These are phyloP conservation scores for Portunus trituberculatus DNA, from an alignment of 1,140 invertebrate species.

Conservation along the genomic window DNA sequence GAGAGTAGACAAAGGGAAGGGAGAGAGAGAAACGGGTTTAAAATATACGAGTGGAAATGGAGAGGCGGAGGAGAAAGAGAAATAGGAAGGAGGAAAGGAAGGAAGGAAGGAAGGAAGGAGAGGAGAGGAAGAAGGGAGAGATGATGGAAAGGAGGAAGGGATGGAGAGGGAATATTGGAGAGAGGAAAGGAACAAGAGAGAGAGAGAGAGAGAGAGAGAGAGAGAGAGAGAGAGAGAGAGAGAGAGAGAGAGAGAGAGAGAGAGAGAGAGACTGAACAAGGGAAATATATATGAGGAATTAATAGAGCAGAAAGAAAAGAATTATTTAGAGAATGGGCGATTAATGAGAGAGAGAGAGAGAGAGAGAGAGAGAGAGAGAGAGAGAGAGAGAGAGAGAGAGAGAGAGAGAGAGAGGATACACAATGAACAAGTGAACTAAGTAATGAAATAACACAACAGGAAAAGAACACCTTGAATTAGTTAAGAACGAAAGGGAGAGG, in stretches of 20 bases:
- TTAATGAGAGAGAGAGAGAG: not conserved
- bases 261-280: not conserved
- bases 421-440: no score
- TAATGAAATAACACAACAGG: no score
- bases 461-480: no score
- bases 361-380: no score
- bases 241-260: not conserved
- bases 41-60: not conserved
- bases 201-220: constrained; percentile 29
- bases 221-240: constrained; percentile 17
- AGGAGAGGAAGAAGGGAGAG: not conserved
- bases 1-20: no score
- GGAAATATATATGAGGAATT: no score
- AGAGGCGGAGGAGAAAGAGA: not conserved
- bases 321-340: no score
- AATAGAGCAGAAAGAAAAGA: no score
- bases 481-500: not conserved
- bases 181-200: not conserved
- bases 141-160: not conserved
- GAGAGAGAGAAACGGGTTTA: no score
- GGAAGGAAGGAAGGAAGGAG: not conserved
- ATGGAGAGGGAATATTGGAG: not conserved
- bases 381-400: no score
- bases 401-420: not conserved
- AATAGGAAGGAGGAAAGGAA: not conserved